phyloP scores from a whole-genome alignment of 2,797 vertebrate genomes.

The Morelia viridis region DNA sequence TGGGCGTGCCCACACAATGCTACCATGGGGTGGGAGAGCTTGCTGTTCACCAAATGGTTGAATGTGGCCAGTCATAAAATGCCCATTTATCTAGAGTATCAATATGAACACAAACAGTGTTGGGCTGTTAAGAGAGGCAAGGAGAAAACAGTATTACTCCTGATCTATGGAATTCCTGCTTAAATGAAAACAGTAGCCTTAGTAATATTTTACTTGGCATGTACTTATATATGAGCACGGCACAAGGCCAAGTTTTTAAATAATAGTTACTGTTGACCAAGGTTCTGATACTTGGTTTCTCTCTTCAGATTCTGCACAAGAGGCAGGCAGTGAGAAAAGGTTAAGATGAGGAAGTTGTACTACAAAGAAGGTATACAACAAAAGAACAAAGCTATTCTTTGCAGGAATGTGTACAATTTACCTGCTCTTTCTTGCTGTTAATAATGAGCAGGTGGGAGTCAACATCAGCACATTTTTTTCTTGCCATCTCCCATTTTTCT shows the following conservation, averaged over 20 bases:
- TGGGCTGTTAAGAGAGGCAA: not conserved
- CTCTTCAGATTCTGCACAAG: not conserved
- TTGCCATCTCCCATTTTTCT: not conserved
- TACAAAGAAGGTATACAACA: not conserved
- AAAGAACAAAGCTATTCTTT: not conserved
- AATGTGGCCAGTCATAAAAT: not conserved
- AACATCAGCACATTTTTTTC: not conserved
- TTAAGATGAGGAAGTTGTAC: not conserved
- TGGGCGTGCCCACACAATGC: not conserved
- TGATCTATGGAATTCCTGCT: not conserved
- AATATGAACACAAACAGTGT: not conserved
- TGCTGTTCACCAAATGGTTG: not conserved
- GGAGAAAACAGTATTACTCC: not conserved
- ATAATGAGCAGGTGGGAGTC: slow-evolving; percentile 7
- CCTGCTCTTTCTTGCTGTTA: slow-evolving; percentile 1
- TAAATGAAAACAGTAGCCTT: not conserved
- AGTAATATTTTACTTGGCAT: not conserved
- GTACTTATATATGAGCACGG: not conserved
- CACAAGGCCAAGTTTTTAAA: not conserved
- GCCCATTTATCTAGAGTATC: not conserved
- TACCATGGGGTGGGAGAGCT: not conserved
- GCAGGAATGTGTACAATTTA: not conserved
- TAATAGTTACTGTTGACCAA: not conserved
- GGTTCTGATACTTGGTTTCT: not conserved
- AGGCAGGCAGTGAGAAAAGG: not conserved